A percentile compares a stretch with the other conserved stretches of the same genome.
Evolutionary conservation across 2,797 vertebrate genomes (phyloP).

Genomic region (Aselliscus stoliczkanus): DNA sequence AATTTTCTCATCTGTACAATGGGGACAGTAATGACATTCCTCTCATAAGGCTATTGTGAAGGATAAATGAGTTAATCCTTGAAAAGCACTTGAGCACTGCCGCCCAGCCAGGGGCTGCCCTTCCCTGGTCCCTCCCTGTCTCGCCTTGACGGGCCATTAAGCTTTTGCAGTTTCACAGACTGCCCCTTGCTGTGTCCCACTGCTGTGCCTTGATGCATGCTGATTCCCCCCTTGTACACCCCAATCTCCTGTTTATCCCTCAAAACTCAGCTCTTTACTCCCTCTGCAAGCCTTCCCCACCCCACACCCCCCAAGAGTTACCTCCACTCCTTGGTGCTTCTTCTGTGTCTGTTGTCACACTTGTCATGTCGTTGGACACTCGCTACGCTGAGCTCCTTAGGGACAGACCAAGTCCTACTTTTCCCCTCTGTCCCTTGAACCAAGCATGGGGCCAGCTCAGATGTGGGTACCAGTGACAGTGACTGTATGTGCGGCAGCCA

Average conservation of each 20-base stretch:
- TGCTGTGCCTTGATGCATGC: not conserved
- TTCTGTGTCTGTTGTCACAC: not conserved
- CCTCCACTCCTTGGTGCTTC: not conserved
- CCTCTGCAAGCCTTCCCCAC: not conserved
- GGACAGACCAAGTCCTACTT: not conserved
- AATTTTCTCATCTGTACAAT: not conserved
- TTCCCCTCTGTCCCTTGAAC: not conserved
- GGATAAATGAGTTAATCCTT: not conserved
- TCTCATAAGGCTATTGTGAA: not conserved
- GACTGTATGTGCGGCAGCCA: not conserved
- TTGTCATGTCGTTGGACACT: fast-evolving
- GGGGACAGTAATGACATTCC: not conserved
- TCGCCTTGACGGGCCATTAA: not conserved
- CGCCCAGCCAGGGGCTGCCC: not conserved
- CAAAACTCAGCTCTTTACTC: not conserved
- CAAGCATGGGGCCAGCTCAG: not conserved
- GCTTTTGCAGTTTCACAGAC: not conserved
- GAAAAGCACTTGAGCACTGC: not conserved
- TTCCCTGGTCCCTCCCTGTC: not conserved
- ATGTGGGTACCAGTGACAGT: not conserved
- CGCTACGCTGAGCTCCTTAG: not conserved
- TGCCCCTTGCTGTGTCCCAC: not conserved
- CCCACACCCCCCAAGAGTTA: not conserved
- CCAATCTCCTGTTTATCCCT: not conserved
- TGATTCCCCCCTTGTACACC: not conserved